Percentiles rank a stretch among this genome's conserved stretches.
Conservation (phyloP, 2,888 invertebrate genomes). For the Cantharis nigra region DNA sequence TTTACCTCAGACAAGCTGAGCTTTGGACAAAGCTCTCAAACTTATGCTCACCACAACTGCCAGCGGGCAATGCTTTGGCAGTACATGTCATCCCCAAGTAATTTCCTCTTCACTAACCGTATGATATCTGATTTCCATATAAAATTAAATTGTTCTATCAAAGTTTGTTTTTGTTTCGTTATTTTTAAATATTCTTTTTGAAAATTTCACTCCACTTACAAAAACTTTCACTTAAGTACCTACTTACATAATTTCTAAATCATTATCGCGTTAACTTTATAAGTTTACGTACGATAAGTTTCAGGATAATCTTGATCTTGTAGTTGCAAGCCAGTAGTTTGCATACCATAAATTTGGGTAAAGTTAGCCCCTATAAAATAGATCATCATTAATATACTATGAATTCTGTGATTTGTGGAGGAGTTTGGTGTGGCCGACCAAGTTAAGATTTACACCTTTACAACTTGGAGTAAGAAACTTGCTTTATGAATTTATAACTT, state of each 20-base stretch:
- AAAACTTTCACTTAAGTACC: too few species aligned
- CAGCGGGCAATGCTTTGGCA: conserved; percentile 36
- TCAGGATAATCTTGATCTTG: not conserved
- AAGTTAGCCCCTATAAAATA: conserved; percentile 24
- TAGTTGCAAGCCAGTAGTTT: conserved; percentile 8
- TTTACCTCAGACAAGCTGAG: conserved; percentile 33
- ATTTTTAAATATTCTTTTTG: not conserved
- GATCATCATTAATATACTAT: conserved; percentile 31
- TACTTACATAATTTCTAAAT: too few species aligned
- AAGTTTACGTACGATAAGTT: not conserved
- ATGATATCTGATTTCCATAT: conserved; percentile 20
- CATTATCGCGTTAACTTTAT: too few species aligned
- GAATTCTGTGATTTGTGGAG: conserved; percentile 31
- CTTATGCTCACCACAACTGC: conserved; percentile 35
- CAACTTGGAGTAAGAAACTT: conserved; percentile 16
- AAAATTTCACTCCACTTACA: not conserved
- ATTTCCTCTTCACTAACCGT: conserved; percentile 11
- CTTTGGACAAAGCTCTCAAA: conserved; percentile 39
- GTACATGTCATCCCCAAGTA: conserved; percentile 36
- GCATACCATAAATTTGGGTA: not conserved
- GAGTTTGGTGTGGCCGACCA: conserved; percentile 21
- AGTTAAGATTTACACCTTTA: conserved; percentile 30
- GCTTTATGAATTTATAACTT: conserved; percentile 28
- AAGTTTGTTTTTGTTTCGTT: not conserved
- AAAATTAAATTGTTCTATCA: not conserved